These are phyloP conservation scores for Hemiscyllium ocellatum DNA, from an alignment of 2,113 vertebrate genomes.

Conservation along the genomic window DNA sequence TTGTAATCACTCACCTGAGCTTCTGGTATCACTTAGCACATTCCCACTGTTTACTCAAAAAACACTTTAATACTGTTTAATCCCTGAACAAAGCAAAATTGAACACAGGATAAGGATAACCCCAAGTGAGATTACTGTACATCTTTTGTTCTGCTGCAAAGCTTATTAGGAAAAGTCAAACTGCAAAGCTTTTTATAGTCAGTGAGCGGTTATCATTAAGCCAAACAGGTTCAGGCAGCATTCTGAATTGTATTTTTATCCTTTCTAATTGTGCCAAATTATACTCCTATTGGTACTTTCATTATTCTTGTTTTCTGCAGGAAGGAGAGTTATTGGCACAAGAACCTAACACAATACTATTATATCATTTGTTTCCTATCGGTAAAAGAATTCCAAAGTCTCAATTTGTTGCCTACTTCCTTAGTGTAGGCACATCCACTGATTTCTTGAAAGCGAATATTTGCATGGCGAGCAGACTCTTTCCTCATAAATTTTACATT, in stretches of 20 bases:
- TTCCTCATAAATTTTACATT: neutral
- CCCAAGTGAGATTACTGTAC: constrained; percentile 5
- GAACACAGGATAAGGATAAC: constrained; percentile 11
- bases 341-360: neutral
- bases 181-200: neutral
- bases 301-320: neutral
- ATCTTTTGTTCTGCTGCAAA: neutral
- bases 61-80: neutral
- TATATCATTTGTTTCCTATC: neutral
- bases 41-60: constrained; percentile 14
- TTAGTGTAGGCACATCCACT: neutral
- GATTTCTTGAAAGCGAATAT: neutral
- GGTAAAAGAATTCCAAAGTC: neutral
- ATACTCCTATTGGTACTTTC: neutral
- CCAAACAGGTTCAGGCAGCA: neutral
- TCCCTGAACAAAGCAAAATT: constrained; percentile 27
- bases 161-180: constrained; percentile 21
- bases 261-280: constrained; percentile 13
- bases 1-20: constrained; percentile 18
- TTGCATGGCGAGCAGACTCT: neutral
- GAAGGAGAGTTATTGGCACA: neutral
- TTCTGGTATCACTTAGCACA: neutral
- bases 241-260: constrained; percentile 1
- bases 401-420: neutral
- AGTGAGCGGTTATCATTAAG: neutral